Evolutionary conservation across 2,888 invertebrate species (phyloP).

Genomic region (Mythimna albipuncta): DNA sequence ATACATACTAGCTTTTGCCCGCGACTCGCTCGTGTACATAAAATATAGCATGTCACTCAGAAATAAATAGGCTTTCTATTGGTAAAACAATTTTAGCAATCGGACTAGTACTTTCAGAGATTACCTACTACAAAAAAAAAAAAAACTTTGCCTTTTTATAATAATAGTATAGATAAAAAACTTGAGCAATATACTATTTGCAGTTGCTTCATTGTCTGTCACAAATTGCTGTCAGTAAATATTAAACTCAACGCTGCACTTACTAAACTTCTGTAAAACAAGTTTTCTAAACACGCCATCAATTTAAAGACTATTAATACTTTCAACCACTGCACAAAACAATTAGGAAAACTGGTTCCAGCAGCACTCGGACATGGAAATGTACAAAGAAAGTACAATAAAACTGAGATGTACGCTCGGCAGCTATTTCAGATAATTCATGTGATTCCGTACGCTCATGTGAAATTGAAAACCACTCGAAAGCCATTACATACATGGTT

Average conservation of each 20-base stretch:
- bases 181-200: conserved; percentile 16
- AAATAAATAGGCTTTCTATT: too few relatives aligned
- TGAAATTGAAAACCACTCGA: conserved; percentile 71
- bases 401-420: conserved; percentile 45
- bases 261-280: conserved; percentile 23
- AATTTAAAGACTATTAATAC: conserved; percentile 32
- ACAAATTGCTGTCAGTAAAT: conserved; percentile 39
- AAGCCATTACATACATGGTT: conserved; percentile 72
- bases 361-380: conserved; percentile 36
- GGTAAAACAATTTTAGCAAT: too few relatives aligned
- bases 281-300: conserved; percentile 30
- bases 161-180: background rate
- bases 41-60: too few relatives aligned
- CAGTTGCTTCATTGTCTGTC: conserved; percentile 23
- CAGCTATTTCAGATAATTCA: conserved; percentile 60
- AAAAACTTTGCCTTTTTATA: too few relatives aligned
- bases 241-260: conserved; percentile 13
- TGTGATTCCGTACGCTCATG: conserved; percentile 62
- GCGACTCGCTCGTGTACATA: too few relatives aligned
- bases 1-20: too few relatives aligned
- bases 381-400: conserved; percentile 60
- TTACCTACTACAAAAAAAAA: too few relatives aligned
- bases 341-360: conserved; percentile 52
- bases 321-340: conserved; percentile 33
- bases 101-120: too few relatives aligned